Evolutionary conservation across 1,140 invertebrate genomes (phyloP).

Genomic region (Sitophilus oryzae): DNA sequence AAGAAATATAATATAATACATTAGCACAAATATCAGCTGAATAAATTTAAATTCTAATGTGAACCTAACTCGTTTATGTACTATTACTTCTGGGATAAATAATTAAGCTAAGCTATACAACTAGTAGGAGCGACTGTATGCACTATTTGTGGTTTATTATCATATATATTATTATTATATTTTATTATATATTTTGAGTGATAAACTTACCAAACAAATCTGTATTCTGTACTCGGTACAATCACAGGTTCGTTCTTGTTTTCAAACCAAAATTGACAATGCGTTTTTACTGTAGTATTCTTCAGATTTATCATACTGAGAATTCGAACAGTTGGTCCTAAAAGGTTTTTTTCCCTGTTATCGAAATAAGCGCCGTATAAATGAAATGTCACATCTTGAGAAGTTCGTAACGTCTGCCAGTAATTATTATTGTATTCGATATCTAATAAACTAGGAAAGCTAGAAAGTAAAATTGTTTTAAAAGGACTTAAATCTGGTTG

Average conservation of each 20-base stretch:
- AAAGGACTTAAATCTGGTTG: too few species aligned
- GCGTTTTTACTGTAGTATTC: conserved; percentile 71
- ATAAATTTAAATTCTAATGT: too few species aligned
- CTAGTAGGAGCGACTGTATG: too few species aligned
- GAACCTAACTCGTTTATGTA: too few species aligned
- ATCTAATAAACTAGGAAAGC: conserved; percentile 63
- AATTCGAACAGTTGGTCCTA: conserved; percentile 76
- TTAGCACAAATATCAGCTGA: too few species aligned
- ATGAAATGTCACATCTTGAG: conserved; percentile 78
- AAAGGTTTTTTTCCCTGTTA: conserved; percentile 62
- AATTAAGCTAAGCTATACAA: too few species aligned
- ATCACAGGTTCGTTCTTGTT: conserved; percentile 68
- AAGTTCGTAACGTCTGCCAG: conserved; percentile 76
- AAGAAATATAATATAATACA: too few species aligned
- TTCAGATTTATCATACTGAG: conserved; percentile 84
- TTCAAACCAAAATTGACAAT: conserved; percentile 87
- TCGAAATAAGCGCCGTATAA: conserved; percentile 86
- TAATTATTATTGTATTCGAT: conserved; percentile 82
- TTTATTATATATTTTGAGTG: too few species aligned
- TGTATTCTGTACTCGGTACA: conserved; percentile 78
- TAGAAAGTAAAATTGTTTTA: too few species aligned
- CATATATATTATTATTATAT: too few species aligned
- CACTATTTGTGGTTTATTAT: too few species aligned
- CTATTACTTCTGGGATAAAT: too few species aligned
- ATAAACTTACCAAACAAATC: conserved; percentile 85